Evolutionary conservation across 37 sponge, comb jelly and placozoan genomes (phyloP).

Genomic region (Crambe crambe): DNA sequence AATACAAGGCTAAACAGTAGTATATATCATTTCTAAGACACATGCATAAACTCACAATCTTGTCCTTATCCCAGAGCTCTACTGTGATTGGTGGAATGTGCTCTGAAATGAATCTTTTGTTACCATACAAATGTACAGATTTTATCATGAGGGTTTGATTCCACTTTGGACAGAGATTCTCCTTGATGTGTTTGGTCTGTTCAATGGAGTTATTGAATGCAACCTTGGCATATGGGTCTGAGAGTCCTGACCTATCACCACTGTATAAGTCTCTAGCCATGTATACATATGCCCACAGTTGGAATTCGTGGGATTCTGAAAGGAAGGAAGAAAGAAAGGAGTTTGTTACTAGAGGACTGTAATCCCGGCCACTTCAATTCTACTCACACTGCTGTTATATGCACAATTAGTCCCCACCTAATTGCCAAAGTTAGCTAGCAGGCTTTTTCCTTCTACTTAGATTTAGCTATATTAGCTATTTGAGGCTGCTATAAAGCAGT

Average conservation of each 20-base stretch:
- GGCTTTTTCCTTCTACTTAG: no score
- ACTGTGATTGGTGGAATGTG: constrained; percentile 68
- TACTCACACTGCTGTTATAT: no score
- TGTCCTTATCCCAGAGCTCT: constrained; percentile 93
- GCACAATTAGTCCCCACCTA: no score
- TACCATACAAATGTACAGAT: constrained; percentile 77
- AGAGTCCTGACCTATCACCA: constrained; percentile 88
- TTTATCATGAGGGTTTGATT: constrained; percentile 91
- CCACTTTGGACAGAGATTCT: constrained; percentile 93
- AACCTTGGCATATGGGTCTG: constrained; percentile 86
- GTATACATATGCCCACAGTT: constrained; percentile 93
- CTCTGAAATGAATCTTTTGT: constrained; percentile 7
- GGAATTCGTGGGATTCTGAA: constrained; percentile 74
- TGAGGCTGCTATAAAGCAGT: no score
- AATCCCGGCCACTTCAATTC: no score
- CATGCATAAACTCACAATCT: constrained; percentile 76
- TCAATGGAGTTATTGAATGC: constrained; percentile 69
- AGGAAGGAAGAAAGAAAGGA: neutral
- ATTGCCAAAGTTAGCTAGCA: no score
- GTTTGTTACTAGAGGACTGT: no score
- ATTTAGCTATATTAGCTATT: no score
- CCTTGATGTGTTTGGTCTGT: constrained; percentile 54
- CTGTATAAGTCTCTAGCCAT: constrained; percentile 89
- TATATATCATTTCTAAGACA: no score
- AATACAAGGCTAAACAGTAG: no score